A percentile compares a stretch with the other conserved stretches of the same genome.
Conservation (phyloP, 2,113 vertebrate species). For the Rattus norvegicus region DNA sequence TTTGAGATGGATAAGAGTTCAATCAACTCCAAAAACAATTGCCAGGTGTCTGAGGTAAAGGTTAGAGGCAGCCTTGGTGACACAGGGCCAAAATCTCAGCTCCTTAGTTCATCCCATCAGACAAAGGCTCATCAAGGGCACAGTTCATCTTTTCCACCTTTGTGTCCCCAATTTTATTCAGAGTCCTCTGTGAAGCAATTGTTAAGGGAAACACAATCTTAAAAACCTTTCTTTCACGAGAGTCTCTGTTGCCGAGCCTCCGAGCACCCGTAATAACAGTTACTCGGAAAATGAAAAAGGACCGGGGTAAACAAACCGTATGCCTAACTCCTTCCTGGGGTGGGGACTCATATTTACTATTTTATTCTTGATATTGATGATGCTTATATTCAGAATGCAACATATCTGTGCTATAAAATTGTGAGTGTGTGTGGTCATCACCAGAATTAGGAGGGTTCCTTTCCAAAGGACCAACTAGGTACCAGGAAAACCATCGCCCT, state of each 20-base stretch:
- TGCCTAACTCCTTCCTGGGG: neutral
- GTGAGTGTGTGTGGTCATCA: neutral
- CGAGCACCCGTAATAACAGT: neutral
- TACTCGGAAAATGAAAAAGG: neutral
- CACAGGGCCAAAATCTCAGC: neutral
- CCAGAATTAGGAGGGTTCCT: neutral
- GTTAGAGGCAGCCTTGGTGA: neutral
- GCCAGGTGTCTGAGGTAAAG: neutral
- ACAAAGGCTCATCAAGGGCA: neutral
- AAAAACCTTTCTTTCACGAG: neutral
- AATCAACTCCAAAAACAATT: slow-evolving; percentile 3
- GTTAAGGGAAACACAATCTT: neutral
- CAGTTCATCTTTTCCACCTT: neutral
- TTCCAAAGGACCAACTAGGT: slow-evolving; percentile 23
- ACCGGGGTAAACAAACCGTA: neutral
- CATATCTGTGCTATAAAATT: neutral
- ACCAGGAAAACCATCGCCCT: neutral
- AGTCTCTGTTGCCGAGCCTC: neutral
- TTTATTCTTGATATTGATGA: neutral
- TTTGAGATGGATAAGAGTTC: slow-evolving; percentile 28
- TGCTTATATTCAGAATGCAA: neutral
- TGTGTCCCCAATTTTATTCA: neutral
- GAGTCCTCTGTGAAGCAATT: neutral
- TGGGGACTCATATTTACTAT: neutral
- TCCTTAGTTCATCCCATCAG: neutral